phyloP scores from a whole-genome alignment of 1,140 invertebrate species.

The Bombyx mandarina region DNA sequence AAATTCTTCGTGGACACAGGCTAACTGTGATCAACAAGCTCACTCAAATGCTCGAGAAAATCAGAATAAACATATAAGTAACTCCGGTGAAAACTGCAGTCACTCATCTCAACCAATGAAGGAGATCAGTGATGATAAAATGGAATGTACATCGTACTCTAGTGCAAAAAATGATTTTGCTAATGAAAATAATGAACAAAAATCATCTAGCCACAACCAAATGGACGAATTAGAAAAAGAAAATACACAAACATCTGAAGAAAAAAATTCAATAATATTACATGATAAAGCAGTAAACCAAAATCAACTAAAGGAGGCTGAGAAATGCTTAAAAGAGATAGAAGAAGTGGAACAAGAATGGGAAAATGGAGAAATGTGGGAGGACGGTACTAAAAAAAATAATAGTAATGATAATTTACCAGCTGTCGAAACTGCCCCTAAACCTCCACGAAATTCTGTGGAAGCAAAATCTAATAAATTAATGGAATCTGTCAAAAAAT shows the following conservation, averaged over 20 bases:
- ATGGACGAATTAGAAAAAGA: neutral
- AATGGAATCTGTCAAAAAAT: conserved; percentile 13
- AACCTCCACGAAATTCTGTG: conserved; percentile 15
- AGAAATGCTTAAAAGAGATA: conserved; percentile 38
- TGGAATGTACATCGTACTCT: too few species aligned
- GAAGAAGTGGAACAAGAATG: conserved; percentile 46
- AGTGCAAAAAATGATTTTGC: too few species aligned
- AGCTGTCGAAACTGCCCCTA: conserved; percentile 15
- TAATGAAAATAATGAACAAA: neutral
- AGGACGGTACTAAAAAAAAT: conserved; percentile 17
- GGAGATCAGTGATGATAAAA: neutral
- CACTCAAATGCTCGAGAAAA: neutral
- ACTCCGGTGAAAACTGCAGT: neutral
- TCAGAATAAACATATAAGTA: neutral
- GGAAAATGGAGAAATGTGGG: conserved; percentile 52
- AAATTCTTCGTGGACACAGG: neutral
- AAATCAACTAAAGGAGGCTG: conserved; percentile 17
- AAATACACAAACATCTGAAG: neutral
- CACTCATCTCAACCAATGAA: neutral
- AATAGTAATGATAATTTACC: conserved; percentile 2
- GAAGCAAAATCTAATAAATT: conserved; percentile 7
- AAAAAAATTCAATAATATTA: neutral
- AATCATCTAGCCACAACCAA: neutral
- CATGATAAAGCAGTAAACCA: conserved; percentile 17
- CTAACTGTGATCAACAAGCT: neutral